Conservation (phyloP, 2,888 invertebrate genomes). For the Macaria notata region DNA sequence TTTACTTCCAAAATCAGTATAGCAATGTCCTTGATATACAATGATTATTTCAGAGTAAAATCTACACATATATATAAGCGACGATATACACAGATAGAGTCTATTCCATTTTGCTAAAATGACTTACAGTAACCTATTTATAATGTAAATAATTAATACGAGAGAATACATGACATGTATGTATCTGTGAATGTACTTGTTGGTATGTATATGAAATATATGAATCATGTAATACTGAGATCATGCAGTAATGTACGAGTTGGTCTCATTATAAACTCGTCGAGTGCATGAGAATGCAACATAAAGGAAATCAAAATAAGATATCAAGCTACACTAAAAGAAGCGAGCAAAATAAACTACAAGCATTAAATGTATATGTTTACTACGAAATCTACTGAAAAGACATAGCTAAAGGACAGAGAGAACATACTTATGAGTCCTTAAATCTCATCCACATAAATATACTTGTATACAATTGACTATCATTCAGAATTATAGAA, state of each 20-base stretch:
- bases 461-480: too few relatives aligned
- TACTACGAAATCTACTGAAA: too few relatives aligned
- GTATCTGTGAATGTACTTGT: neutral
- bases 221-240: conserved; percentile 16
- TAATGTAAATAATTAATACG: conserved; percentile 3
- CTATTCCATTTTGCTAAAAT: conserved; percentile 38
- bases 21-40: conserved; percentile 50
- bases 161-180: conserved; percentile 6
- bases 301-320: conserved; percentile 1
- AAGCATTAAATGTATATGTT: conserved; percentile 34
- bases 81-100: conserved; percentile 47
- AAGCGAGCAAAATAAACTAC: conserved; percentile 22
- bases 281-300: conserved; percentile 9
- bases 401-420: too few relatives aligned
- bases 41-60: conserved; percentile 39
- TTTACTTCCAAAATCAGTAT: conserved; percentile 19
- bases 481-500: too few relatives aligned
- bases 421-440: too few relatives aligned
- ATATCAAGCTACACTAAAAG: neutral
- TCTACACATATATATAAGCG: conserved; percentile 63
- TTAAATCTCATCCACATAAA: too few relatives aligned
- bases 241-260: neutral
- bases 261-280: neutral
- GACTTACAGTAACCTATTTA: conserved; percentile 31
- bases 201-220: conserved; percentile 3